Percentiles rank a stretch among this genome's conserved stretches.
These are phyloP conservation scores for Oscheius sp. DNA, from an alignment of 2,888 invertebrate genomes.

Conservation along the genomic window DNA sequence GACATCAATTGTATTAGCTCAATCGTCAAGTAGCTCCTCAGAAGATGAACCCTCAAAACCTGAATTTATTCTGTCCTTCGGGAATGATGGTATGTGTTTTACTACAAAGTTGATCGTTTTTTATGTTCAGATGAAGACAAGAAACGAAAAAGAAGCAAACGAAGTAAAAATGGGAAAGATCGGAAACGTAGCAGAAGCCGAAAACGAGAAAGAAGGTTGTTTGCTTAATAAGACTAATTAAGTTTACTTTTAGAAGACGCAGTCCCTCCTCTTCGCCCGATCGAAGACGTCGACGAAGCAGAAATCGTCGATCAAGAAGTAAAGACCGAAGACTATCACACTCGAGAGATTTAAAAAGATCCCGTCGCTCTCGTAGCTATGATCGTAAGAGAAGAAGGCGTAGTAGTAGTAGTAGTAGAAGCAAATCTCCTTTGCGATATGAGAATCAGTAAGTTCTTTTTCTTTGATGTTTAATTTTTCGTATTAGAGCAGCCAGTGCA, in stretches of 20 bases:
- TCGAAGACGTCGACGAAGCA: background rate
- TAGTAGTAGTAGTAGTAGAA: conserved; percentile 29
- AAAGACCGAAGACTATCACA: background rate
- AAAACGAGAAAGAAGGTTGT: background rate
- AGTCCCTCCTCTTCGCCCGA: background rate
- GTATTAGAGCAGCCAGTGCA: background rate
- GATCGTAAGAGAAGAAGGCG: background rate
- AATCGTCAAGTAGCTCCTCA: conserved; percentile 7
- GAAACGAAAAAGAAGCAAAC: background rate
- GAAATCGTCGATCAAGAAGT: background rate
- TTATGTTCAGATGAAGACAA: conserved; percentile 9
- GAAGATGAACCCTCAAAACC: conserved; percentile 38
- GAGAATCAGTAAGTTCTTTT: too few relatives aligned
- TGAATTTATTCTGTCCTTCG: conserved; percentile 58
- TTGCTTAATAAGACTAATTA: background rate
- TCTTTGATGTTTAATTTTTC: too few relatives aligned
- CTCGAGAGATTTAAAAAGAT: background rate
- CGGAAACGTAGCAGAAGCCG: conserved; percentile 1
- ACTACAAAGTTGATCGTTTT: background rate
- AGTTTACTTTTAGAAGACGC: background rate
- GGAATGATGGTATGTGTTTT: conserved; percentile 43
- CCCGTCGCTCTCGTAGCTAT: background rate
- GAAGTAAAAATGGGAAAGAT: background rate
- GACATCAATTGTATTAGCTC: background rate
- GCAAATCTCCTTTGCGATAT: conserved; percentile 20